Evolutionary conservation across 2,113 vertebrate genomes (phyloP), one percentile per base, ranked within the genome.

Genomic region (Pitta sordida): DNA sequence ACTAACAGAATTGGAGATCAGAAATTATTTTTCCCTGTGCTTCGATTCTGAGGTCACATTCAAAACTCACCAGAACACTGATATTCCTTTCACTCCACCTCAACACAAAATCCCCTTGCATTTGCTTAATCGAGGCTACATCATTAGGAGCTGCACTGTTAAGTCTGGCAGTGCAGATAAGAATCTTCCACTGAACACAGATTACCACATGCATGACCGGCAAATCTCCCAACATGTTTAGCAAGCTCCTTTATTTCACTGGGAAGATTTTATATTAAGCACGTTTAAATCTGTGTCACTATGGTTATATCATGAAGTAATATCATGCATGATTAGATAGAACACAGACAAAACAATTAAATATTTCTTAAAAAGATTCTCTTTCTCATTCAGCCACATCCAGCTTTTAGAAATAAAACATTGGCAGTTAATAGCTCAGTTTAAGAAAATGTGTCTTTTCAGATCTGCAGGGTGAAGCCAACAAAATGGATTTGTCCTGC

Each of bases 241-340:
- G 76, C 88, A 92, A 85, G 68, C 89, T 88, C 67, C 58, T 80
- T 71, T 91, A 94, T 91, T 91, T 90, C 93, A 81, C 64, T 51
- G 67, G 69, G 60, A 94, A 96, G 74, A 69, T 95, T 94, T 96
- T 94, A 62, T 86, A 71, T 49, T 90, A 94, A 95, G 77, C 52
- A 55, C 46, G 3, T 70, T 56, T 71, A 96, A 97, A 96, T 96
- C 94, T 95, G 59, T 94, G 94, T 96, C 91, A 90, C 94, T 95
- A 95, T 96, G 93, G 95, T 94, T 94, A 84, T 74, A 87, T 71
- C 88, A 94, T 86, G 88, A 94, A 84, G 59, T 36, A 95, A 88
- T 96, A 92, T 78, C 83, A 86, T 86, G 91, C 96, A 80, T 92
- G 94, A 94, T 76, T 94, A 95, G 67, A 70, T 83, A 80, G 49